A percentile compares a stretch with the other conserved stretches of the same genome.
phyloP scores from a whole-genome alignment of 2,113 vertebrate genomes.

The Corythornis cristatus region DNA sequence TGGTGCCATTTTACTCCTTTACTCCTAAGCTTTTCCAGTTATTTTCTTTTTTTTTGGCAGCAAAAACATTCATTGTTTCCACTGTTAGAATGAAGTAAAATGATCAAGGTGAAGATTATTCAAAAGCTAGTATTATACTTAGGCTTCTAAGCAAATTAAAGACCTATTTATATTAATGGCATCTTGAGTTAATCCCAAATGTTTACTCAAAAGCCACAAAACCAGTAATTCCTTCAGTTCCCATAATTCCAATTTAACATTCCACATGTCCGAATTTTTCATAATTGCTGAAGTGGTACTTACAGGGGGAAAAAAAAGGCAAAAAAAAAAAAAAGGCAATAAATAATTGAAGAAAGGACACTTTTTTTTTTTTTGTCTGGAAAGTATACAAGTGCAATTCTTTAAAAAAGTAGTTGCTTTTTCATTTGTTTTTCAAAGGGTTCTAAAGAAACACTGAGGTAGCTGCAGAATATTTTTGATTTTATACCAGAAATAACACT shows the following conservation, averaged over 20 bases:
- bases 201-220: background rate
- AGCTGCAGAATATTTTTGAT: background rate
- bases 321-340: background rate
- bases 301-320: background rate
- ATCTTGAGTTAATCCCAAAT: background rate
- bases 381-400: background rate
- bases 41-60: background rate
- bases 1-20: fast-evolving
- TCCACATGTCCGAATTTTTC: background rate
- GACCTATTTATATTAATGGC: background rate
- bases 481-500: background rate
- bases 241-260: background rate
- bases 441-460: background rate
- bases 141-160: background rate
- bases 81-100: background rate
- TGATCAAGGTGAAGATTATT: background rate
- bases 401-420: background rate
- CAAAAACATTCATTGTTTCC: background rate
- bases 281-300: background rate
- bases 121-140: background rate
- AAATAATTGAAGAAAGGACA: background rate
- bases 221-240: background rate
- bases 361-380: background rate
- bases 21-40: background rate
- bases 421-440: background rate